phyloP scores from a whole-genome alignment of 2,888 invertebrate genomes.

The Hirtodrosophila duncani region DNA sequence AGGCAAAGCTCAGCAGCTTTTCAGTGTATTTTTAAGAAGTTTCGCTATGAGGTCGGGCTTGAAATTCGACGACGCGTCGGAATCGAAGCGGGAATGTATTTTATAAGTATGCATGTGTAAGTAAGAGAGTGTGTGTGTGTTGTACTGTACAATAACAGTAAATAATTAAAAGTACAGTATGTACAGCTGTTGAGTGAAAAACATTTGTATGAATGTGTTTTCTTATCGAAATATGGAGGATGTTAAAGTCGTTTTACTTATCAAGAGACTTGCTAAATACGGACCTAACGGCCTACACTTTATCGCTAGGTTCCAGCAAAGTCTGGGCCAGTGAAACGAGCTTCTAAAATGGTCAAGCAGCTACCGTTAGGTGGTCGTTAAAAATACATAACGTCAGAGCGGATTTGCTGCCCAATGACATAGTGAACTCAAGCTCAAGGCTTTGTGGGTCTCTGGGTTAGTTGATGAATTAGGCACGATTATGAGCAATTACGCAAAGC shows the following conservation, averaged over 20 bases:
- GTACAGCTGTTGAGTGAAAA: too few relatives aligned
- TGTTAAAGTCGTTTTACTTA: too few relatives aligned
- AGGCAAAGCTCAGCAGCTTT: slow-evolving; percentile 30
- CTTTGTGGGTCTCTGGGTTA: slow-evolving; percentile 58
- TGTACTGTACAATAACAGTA: slow-evolving; percentile 11
- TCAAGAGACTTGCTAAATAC: too few relatives aligned
- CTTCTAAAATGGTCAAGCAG: slow-evolving; percentile 12
- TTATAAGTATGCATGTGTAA: neutral
- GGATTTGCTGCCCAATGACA: neutral
- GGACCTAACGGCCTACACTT: too few relatives aligned
- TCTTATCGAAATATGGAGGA: slow-evolving; percentile 31
- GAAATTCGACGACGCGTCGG: slow-evolving; percentile 49
- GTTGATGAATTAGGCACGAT: slow-evolving; percentile 54
- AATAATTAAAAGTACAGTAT: slow-evolving; percentile 19
- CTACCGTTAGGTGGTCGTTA: slow-evolving; percentile 5
- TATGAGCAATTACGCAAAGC: slow-evolving; percentile 50
- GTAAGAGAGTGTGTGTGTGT: neutral
- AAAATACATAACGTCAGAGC: slow-evolving; percentile 18
- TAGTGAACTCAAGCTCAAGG: neutral
- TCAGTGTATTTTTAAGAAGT: slow-evolving; percentile 28
- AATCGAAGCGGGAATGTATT: too few relatives aligned
- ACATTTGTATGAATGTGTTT: slow-evolving; percentile 2
- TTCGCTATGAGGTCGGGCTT: slow-evolving; percentile 47
- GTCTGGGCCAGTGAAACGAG: slow-evolving; percentile 1
- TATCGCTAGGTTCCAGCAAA: neutral